These are phyloP conservation scores for Spilarctia lutea DNA, from an alignment of 2,888 invertebrate genomes.

Conservation along the genomic window DNA sequence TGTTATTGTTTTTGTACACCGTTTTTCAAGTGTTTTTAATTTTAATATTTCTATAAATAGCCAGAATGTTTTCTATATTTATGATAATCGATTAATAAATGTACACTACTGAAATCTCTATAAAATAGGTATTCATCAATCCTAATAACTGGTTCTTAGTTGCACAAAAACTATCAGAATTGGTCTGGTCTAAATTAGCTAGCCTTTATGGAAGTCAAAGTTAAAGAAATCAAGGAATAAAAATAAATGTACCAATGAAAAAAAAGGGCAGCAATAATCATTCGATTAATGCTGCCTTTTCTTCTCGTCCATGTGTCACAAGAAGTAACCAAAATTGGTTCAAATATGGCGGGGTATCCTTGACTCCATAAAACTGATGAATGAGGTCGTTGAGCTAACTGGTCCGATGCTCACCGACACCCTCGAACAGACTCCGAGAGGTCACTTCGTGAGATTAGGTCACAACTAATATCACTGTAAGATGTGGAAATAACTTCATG, in stretches of 20 bases:
- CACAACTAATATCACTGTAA: slow-evolving; percentile 15
- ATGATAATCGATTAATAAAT: neutral
- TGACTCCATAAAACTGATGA: slow-evolving; percentile 59
- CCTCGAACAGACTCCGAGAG: slow-evolving; percentile 22
- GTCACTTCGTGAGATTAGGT: slow-evolving; percentile 28
- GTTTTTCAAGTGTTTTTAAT: neutral
- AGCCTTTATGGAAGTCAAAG: neutral
- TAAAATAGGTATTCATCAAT: neutral
- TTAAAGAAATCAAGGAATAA: no score
- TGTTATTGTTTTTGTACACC: neutral
- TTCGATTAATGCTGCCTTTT: slow-evolving; percentile 6
- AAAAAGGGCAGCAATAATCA: neutral
- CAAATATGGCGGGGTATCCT: slow-evolving; percentile 53
- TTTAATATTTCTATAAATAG: neutral
- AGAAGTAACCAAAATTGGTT: slow-evolving; percentile 18
- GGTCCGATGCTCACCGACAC: slow-evolving; percentile 35
- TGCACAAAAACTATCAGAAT: neutral
- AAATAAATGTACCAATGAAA: neutral
- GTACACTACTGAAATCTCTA: neutral
- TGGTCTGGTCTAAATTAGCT: neutral
- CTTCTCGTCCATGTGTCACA: slow-evolving; percentile 17
- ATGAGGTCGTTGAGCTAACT: slow-evolving; percentile 51
- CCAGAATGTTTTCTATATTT: neutral
- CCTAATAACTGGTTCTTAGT: neutral
- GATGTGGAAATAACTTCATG: neutral